Base-by-base conservation (phyloP, 2,797 vertebrate species). In the Lagorchestes hirsutus region DNA sequence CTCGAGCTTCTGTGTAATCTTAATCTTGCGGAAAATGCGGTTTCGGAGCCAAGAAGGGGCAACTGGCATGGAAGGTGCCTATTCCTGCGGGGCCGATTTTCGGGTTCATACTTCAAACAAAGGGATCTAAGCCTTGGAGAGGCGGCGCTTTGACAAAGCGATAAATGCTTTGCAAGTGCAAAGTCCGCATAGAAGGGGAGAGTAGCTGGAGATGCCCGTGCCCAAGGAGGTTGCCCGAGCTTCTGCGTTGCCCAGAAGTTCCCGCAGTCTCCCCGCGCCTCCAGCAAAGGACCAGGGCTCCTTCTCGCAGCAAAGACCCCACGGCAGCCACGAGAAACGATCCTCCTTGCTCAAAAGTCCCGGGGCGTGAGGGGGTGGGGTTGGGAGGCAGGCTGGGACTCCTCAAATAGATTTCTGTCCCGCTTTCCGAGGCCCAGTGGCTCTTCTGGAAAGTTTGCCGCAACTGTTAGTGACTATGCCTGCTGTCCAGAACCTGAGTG, bases 151-250 rank as follows among this genome's bases (percentile, higher is more conserved):
- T 27, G 56, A 94, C 74, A 92, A 93, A 82, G 93, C 22, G 55
- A 31, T 16, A 57, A 52, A 1, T 55, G 62, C 18, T 97, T 82
- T 27, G 22, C 40, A 24, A 46, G 74, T 87, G 40, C 24, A 27
- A 87, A 50, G 40, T 87, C 22, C 40, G 9, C 0, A 24, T 11
- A 31, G 50, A 24, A 87, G 74, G 16, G 9, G 74, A 91, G 5
- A 54, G 54, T 54, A 18, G 52, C 28, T 31, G 52, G 13, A 18
- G 31, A 55, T 54, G 52, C 28, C 29, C 22, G 0, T 24, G 40
- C 96, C 98, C 95, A n/a, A 92, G 46, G 92, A 91, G 94, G 92
- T 92, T 62, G 94, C 97, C 31, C 92, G 34, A 54, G 94, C 5
- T 67, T n/a, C 62, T 12, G 29, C 4, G 59, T 67, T 5, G 62